Evolutionary conservation across 2,113 vertebrate species (phyloP).

Genomic region (Jacana jacana): DNA sequence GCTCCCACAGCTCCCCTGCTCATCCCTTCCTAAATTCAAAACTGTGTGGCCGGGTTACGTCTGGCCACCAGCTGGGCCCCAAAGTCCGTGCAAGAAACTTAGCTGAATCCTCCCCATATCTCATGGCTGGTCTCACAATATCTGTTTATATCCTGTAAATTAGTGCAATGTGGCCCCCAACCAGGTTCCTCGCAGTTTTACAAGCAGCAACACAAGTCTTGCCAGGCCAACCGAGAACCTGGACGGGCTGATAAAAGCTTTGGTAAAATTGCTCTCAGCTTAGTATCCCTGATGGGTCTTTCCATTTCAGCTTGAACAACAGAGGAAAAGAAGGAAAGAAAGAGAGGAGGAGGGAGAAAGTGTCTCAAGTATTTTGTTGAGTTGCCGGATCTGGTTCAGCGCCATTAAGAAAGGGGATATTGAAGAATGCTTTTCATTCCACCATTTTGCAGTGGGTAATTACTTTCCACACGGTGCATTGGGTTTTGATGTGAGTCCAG

Average conservation of each 20-base stretch:
- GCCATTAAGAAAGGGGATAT: slow-evolving; percentile 55
- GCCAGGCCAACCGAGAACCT: not conserved
- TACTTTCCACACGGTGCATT: slow-evolving; percentile 57
- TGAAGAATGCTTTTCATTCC: slow-evolving; percentile 63
- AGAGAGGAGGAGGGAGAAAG: not conserved
- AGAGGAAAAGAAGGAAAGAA: not conserved
- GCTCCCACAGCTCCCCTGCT: not conserved
- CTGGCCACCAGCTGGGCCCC: slow-evolving; percentile 56
- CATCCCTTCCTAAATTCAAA: slow-evolving; percentile 17
- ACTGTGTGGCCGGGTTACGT: not conserved
- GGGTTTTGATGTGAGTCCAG: slow-evolving; percentile 73
- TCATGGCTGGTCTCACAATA: slow-evolving; percentile 16
- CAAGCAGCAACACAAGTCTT: slow-evolving; percentile 18
- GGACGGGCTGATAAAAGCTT: not conserved
- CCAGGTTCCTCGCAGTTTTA: slow-evolving; percentile 34
- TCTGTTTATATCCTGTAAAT: slow-evolving; percentile 53
- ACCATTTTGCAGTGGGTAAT: slow-evolving; percentile 73
- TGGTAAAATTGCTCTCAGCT: not conserved
- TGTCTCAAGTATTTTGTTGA: slow-evolving; percentile 31
- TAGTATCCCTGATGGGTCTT: not conserved
- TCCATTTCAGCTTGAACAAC: not conserved
- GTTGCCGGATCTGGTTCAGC: slow-evolving; percentile 45
- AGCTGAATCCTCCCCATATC: slow-evolving; percentile 29
- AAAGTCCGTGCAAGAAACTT: not conserved
- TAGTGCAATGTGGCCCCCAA: slow-evolving; percentile 10